Conservation (phyloP, 2,797 vertebrate species). For the Chrosomus eos region DNA sequence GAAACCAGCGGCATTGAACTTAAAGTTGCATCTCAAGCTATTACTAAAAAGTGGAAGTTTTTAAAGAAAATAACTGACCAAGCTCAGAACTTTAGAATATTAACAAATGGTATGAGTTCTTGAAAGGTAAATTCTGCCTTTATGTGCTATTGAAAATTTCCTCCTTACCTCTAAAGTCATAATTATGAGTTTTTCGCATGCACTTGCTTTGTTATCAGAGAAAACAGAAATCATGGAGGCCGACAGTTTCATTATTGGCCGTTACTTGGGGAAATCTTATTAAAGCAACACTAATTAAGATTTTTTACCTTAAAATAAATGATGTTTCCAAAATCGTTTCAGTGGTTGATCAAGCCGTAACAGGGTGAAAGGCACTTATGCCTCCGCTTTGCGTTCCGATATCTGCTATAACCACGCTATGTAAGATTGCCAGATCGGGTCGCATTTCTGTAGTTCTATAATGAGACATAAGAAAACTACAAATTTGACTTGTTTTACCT, state of each 20-base stretch:
- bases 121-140: background rate
- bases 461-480: too few species aligned
- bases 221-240: background rate
- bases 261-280: background rate
- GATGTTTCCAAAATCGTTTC: too few species aligned
- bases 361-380: too few species aligned
- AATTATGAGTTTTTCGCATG: background rate
- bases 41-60: background rate
- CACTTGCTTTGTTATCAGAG: background rate
- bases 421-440: too few species aligned
- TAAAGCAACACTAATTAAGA: too few species aligned
- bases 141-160: background rate
- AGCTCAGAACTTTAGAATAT: background rate
- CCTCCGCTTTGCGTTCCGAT: too few species aligned
- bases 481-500: too few species aligned
- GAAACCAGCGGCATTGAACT: background rate
- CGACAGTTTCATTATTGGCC: background rate
- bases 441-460: too few species aligned
- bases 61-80: background rate
- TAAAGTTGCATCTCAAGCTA: background rate
- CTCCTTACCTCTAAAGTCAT: background rate
- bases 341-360: too few species aligned
- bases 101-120: background rate
- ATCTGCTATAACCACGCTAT: too few species aligned
- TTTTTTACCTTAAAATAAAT: too few species aligned